Percentiles rank a stretch among this genome's conserved stretches.
phyloP scores from a whole-genome alignment of 1,140 invertebrate species.

The Schmidtea mediterranea region DNA sequence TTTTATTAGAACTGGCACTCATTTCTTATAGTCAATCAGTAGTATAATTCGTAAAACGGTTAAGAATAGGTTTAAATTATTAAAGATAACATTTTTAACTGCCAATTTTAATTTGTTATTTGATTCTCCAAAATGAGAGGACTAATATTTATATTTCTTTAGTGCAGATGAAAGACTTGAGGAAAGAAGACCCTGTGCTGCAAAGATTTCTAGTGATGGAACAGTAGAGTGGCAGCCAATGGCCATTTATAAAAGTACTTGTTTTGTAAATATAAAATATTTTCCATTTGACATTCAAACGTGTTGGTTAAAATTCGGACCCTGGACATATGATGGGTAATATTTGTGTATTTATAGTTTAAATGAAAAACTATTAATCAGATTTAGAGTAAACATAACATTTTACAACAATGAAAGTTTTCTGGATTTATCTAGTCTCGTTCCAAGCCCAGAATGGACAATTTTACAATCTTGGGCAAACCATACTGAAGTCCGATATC shows the following conservation, averaged over 20 bases:
- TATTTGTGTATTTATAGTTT: neutral
- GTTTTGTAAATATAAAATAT: constrained; percentile 10
- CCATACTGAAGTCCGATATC: constrained; percentile 5
- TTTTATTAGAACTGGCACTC: no score
- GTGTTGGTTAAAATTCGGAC: constrained; percentile 11
- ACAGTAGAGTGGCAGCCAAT: constrained; percentile 45
- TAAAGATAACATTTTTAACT: no score
- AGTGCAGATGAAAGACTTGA: constrained; percentile 89
- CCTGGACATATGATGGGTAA: constrained; percentile 11
- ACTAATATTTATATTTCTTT: no score
- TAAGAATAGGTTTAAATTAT: no score
- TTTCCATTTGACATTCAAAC: constrained; percentile 11
- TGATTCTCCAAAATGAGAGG: no score
- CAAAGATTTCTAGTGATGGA: constrained; percentile 59
- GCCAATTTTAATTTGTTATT: no score
- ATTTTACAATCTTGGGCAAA: neutral
- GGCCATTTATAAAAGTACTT: constrained; percentile 10
- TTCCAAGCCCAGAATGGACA: constrained; percentile 2
- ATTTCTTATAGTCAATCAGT: no score
- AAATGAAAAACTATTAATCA: neutral
- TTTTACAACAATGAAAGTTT: neutral
- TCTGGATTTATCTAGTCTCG: neutral
- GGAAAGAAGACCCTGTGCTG: constrained; percentile 75
- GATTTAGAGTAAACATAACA: constrained; percentile 5
- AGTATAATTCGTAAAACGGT: no score